Evolutionary conservation across 2,797 vertebrate species (phyloP), one percentile per base, ranked within the genome.

Genomic region (Sebastes vulpes): DNA sequence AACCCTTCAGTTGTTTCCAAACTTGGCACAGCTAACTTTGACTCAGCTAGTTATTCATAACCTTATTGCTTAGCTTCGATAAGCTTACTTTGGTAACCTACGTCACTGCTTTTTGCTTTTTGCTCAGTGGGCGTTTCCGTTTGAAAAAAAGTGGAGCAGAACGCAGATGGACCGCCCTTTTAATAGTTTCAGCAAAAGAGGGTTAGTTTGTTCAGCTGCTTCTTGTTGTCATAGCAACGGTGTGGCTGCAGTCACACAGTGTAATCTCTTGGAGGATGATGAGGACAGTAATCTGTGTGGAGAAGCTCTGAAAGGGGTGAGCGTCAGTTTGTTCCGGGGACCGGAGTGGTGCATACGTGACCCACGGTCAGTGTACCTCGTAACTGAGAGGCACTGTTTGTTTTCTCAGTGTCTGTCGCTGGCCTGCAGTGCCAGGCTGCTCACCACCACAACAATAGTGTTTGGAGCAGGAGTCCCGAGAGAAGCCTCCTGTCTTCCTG

Each of bases 401-500:
- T 96, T 96, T 96, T 95, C 86, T 88, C 92, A 90, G 81, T 83
- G 95, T 95, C 94, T 94, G 94, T 93, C 86, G 94, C 86, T 90
- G 89, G 85, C 83, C 83, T 89, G 83, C 21, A 93, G 93, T 96
- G 95, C 96, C 95, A 96, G 94, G 95, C 95, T 93, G 83, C 82
- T 91, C 80, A 46, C 91, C 58, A 80, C 92, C 58, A 81, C 92
- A 97, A 97, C 96, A 97, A 97, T 97, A 95, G 96, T 95, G 96
- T 97, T 97, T 96, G 92, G 94, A 95, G 90, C 93, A 82, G 74
- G 78, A 82, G 94, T 96, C 96, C 95, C 94, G 75, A 92, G 95
- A 96, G 96, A 95, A 96, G 92, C 94, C 94, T 94, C 94, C 93
- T 75, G 87, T 91, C 95, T 96, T 97, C 96, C 96, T 96, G 93